Evolutionary conservation across 2,888 invertebrate species (phyloP).

Genomic region (Selenia dentaria): DNA sequence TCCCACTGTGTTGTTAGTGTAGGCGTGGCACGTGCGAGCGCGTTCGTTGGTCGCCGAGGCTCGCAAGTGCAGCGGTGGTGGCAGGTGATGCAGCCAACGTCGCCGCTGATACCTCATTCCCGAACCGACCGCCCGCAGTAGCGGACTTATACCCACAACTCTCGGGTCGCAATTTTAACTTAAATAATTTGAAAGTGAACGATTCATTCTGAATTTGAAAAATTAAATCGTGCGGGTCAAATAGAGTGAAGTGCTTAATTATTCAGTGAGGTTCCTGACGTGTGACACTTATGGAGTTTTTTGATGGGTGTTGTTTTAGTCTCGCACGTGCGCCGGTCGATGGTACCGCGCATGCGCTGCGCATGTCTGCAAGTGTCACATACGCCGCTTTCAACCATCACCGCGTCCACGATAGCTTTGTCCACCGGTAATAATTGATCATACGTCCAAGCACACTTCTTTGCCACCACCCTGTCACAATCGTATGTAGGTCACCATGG

Average conservation of each 20-base stretch:
- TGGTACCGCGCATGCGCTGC: conserved; percentile 64
- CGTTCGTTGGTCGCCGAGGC: conserved; percentile 57
- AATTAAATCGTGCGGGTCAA: background rate
- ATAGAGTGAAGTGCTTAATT: conserved; percentile 17
- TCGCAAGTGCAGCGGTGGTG: conserved; percentile 70
- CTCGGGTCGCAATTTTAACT: no score
- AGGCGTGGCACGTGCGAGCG: conserved; percentile 62
- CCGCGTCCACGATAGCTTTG: conserved; percentile 15
- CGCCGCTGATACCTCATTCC: conserved; percentile 50
- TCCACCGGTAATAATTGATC: conserved; percentile 28
- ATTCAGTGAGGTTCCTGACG: conserved; percentile 13
- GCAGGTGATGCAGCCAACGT: conserved; percentile 66
- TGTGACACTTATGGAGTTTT: conserved; percentile 24
- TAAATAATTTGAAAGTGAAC: background rate
- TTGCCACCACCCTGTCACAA: conserved; percentile 16
- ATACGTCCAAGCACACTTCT: conserved; percentile 17
- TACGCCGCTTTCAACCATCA: conserved; percentile 1
- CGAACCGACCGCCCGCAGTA: conserved; percentile 45
- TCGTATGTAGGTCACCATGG: conserved; percentile 19
- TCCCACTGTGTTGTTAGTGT: conserved; percentile 35
- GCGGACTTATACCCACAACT: conserved; percentile 36
- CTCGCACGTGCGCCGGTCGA: conserved; percentile 76
- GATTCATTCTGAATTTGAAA: background rate
- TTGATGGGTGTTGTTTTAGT: conserved; percentile 42
- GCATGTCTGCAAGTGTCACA: conserved; percentile 53